Evolutionary conservation across 1,140 invertebrate species (phyloP).

Genomic region (Panulirus ornatus): DNA sequence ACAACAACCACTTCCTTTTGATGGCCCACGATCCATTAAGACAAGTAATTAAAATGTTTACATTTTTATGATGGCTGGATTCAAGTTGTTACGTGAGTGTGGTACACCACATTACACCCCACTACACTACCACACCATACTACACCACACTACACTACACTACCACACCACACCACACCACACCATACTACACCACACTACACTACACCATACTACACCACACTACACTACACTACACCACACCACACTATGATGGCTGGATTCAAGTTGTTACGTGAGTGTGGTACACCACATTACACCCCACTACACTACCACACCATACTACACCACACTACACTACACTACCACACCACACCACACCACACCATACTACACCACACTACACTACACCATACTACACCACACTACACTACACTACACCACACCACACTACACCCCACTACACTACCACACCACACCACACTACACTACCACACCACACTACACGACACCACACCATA

Average conservation of each 20-base stretch:
- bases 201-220: neutral
- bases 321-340: neutral
- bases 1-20: no score
- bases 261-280: neutral
- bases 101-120: neutral
- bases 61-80: neutral
- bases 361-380: no score
- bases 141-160: neutral
- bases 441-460: neutral
- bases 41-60: constrained; percentile 9
- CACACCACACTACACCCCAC: neutral
- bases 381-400: no score
- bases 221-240: neutral
- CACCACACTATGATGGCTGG: neutral
- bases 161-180: neutral
- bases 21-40: neutral
- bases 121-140: neutral
- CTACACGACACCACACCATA: neutral
- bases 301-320: neutral
- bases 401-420: neutral
- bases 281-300: neutral
- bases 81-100: neutral
- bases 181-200: neutral
- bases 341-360: neutral
- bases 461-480: neutral